These are phyloP conservation scores for Montipora sp. DNA, from an alignment of 64 coral and sea anemone genomes.

Conservation along the genomic window DNA sequence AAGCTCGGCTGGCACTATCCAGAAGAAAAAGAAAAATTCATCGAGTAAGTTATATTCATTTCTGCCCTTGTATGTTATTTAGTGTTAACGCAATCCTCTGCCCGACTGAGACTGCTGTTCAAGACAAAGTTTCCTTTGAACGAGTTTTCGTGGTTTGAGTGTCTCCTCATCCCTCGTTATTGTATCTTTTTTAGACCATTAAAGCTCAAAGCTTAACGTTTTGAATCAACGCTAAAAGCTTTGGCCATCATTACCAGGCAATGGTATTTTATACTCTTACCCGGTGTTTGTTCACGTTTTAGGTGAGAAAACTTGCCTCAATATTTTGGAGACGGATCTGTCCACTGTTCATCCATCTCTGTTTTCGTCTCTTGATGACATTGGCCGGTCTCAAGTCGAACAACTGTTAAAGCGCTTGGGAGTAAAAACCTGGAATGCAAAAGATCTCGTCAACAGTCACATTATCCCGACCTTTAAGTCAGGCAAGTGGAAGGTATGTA, in stretches of 20 bases:
- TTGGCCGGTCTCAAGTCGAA: constrained; percentile 80
- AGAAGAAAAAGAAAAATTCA: constrained; percentile 62
- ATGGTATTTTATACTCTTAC: background rate
- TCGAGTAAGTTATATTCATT: constrained; percentile 2
- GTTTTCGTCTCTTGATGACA: constrained; percentile 67
- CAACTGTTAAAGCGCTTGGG: constrained; percentile 77
- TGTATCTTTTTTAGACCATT: background rate
- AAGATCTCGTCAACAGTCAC: constrained; percentile 84
- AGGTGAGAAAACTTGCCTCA: constrained; percentile 27
- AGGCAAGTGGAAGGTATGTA: constrained; percentile 77
- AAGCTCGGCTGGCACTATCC: constrained; percentile 17
- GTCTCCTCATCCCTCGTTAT: background rate
- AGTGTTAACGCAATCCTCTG: too few species aligned
- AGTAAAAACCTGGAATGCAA: constrained; percentile 73
- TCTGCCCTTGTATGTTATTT: background rate
- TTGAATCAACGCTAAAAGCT: background rate
- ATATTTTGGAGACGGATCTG: constrained; percentile 68
- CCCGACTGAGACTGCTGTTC: too few species aligned
- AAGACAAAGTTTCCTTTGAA: too few species aligned
- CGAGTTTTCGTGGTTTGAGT: background rate
- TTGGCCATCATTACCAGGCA: background rate
- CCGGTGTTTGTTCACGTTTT: background rate
- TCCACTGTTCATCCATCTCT: constrained; percentile 60
- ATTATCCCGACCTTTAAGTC: constrained; percentile 85
- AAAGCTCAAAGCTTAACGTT: background rate